Conservation (phyloP, 2,797 vertebrate species). For the Melanotaenia maccullochi region DNA sequence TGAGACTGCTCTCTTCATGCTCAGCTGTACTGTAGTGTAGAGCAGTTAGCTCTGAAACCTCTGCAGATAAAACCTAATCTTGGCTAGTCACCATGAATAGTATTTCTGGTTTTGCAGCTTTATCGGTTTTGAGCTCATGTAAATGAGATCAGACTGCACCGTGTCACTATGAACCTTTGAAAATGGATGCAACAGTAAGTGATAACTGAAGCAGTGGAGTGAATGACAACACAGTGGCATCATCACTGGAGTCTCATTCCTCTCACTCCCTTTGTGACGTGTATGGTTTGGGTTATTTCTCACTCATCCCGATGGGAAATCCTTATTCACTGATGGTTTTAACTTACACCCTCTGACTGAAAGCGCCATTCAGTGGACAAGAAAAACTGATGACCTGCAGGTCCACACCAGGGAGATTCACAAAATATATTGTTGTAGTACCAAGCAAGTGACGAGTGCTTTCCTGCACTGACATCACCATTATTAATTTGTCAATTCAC, state of each 20-base stretch:
- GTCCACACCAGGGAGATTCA: slow-evolving; percentile 8
- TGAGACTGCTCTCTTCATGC: background rate
- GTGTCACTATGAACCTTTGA: background rate
- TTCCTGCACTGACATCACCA: background rate
- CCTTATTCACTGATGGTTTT: slow-evolving; percentile 41
- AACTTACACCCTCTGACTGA: slow-evolving; percentile 42
- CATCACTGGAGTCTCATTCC: background rate
- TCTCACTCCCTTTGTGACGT: background rate
- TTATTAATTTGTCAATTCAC: background rate
- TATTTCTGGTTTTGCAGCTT: slow-evolving; percentile 5
- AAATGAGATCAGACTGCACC: slow-evolving; percentile 5
- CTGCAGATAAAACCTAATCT: slow-evolving; percentile 25
- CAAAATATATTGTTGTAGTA: slow-evolving; percentile 30
- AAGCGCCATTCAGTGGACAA: slow-evolving; percentile 36
- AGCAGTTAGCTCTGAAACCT: background rate
- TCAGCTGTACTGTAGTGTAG: background rate
- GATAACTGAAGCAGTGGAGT: background rate
- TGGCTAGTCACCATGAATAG: slow-evolving; percentile 1
- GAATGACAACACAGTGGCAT: background rate
- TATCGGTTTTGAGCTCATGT: slow-evolving; percentile 14
- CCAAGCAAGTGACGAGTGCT: background rate
- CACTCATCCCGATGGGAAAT: slow-evolving; percentile 10
- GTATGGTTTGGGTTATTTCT: slow-evolving; percentile 19
- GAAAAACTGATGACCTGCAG: slow-evolving; percentile 43
- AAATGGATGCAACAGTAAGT: slow-evolving; percentile 17